These are phyloP conservation scores for Doris montereyensis DNA, from an alignment of 2,888 invertebrate genomes.

Conservation along the genomic window DNA sequence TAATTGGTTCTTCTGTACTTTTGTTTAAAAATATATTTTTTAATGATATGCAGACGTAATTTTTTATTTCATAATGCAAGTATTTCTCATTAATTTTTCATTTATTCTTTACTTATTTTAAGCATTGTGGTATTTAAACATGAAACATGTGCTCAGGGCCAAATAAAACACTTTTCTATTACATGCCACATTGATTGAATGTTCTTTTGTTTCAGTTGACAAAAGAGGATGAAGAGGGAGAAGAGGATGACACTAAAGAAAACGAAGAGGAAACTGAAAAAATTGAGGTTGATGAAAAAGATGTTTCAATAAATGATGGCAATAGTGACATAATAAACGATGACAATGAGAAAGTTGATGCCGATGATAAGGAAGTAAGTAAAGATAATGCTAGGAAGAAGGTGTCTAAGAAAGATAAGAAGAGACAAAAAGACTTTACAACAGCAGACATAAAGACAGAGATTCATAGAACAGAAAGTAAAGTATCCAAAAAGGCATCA, in stretches of 20 bases:
- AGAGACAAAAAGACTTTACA: not conserved
- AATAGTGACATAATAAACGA: not conserved
- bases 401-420: not conserved
- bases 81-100: not conserved
- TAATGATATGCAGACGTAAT: not conserved
- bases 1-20: not conserved
- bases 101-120: too few species aligned
- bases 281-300: not conserved
- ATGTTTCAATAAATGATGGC: not conserved
- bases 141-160: too few species aligned
- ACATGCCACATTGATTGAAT: too few species aligned
- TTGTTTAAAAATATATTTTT: not conserved
- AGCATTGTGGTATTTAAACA: too few species aligned
- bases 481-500: conserved; percentile 2
- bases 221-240: conserved; percentile 3
- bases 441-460: not conserved
- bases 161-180: too few species aligned
- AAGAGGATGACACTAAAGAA: not conserved
- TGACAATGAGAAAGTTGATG: not conserved
- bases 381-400: not conserved
- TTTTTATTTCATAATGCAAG: not conserved
- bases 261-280: not conserved
- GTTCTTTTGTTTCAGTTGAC: too few species aligned
- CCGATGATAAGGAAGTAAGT: not conserved
- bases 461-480: not conserved